These are phyloP conservation scores for Thamnophis sirtalis DNA, from an alignment of 2,113 vertebrate genomes.

Conservation along the genomic window DNA sequence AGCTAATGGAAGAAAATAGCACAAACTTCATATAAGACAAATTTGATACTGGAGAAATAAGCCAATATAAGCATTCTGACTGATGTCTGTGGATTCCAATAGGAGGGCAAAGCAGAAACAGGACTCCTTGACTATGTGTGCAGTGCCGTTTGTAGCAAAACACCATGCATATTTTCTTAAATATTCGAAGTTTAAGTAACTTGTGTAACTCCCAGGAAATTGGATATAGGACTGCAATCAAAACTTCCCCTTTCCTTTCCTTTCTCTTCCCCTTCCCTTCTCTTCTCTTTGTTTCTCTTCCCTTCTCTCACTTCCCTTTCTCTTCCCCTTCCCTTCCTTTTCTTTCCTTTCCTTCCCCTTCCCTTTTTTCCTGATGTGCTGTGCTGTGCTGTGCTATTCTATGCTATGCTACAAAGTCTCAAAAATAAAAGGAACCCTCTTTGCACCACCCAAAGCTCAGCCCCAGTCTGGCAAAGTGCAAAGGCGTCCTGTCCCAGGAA, in stretches of 20 bases:
- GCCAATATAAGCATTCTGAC: not conserved
- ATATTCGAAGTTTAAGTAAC: not conserved
- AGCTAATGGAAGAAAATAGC: accelerated
- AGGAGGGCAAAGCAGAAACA: not conserved
- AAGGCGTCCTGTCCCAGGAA: too few relatives aligned
- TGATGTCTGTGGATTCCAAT: not conserved
- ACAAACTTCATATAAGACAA: not conserved
- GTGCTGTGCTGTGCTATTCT: too few relatives aligned
- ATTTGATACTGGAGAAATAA: not conserved
- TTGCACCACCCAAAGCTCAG: too few relatives aligned
- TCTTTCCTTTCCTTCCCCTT: too few relatives aligned
- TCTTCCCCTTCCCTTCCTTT: too few relatives aligned
- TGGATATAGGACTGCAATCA: not conserved
- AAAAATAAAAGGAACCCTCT: too few relatives aligned
- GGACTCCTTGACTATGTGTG: not conserved
- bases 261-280: not conserved
- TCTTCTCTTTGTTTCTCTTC: too few relatives aligned
- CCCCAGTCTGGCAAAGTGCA: too few relatives aligned
- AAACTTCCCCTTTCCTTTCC: not conserved
- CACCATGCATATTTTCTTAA: not conserved
- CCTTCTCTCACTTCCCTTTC: accelerated
- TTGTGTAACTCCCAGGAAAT: not conserved
- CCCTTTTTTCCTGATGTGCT: too few relatives aligned
- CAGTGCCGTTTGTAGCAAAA: not conserved
- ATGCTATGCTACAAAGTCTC: too few relatives aligned